These are phyloP conservation scores for Coracopsis vasa DNA, from an alignment of 2,113 vertebrate genomes.

Conservation along the genomic window DNA sequence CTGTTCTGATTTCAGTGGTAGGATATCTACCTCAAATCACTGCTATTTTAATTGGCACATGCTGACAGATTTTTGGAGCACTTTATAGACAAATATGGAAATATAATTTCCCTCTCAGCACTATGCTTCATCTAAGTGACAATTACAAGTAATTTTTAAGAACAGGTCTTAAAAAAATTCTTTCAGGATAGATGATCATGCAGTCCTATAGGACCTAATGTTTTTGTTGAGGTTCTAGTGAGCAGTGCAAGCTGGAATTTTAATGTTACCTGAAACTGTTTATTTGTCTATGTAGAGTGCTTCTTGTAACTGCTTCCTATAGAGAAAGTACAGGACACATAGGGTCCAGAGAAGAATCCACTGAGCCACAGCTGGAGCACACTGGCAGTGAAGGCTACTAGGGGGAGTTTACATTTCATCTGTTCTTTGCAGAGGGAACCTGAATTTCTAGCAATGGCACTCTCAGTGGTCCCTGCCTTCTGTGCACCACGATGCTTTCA, in stretches of 20 bases:
- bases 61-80: background rate
- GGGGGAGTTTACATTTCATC: background rate
- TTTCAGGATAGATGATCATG: background rate
- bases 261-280: background rate
- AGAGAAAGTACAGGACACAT: background rate
- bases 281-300: background rate
- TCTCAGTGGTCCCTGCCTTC: background rate
- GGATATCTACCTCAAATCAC: background rate
- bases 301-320: background rate
- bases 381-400: background rate
- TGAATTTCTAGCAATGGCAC: background rate
- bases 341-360: background rate
- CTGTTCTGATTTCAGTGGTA: background rate
- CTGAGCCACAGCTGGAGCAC: background rate
- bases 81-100: background rate
- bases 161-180: background rate
- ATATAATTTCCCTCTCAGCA: background rate
- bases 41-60: background rate
- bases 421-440: background rate
- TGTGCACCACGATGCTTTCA: rapidly evolving
- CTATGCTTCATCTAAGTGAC: background rate
- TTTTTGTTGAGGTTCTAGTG: background rate
- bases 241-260: background rate
- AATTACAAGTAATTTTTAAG: background rate
- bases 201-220: background rate